Base-by-base conservation (phyloP, 2,113 vertebrate genomes). In the Nannospalax galili region DNA sequence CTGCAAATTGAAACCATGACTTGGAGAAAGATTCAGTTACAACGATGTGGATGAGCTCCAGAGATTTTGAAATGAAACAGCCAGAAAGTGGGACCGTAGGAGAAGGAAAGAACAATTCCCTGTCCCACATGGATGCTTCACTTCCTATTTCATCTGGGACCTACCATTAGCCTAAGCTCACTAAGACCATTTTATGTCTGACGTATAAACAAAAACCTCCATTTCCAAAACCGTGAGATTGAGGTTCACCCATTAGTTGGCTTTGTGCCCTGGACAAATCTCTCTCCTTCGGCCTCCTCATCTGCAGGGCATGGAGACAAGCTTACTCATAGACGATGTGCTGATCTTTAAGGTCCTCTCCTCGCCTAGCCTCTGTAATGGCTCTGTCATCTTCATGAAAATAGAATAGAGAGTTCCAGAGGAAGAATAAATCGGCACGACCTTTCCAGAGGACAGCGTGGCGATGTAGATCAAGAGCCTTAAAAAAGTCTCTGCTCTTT, bases 371-470 rank as follows among this genome's bases (percentile, higher is more conserved):
- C 91, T 40, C n/a, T 35, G 15, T 87, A 94, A 89, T 89, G 78
- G 73, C 24, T 91, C 82, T 96, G 91, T 89, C 94, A 88, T 74
- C 93, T 85, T 95, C 58, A 45, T 86, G 84, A 96, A 95, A 96
- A 95, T 62, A 79, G 78, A 96, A 74, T 62, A 35, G 7, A 79
- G 48, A 80, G 60, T 79, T 77, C 73, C 28, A 67, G 2, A 88
- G 64, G 82, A 69, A 84, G 73, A 92, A 81, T 70, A 82, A 90
- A 92, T 74, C 82, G 91, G 70, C 30, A 67, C 7, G 89, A 92
- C 69, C 79, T 97, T 94, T 92, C 48, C 78, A 14, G n/a, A 88
- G n/a, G 69, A 70, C 48, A 81, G 80, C 7, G 5, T 93, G 26
- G 69, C 58, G 77, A 81, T 88, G 67, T 65, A 84, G 62, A 86